Percentiles rank a stretch among this genome's conserved stretches.
These are phyloP conservation scores for Eupeodes luniger DNA, from an alignment of 2,888 invertebrate genomes.

Conservation along the genomic window DNA sequence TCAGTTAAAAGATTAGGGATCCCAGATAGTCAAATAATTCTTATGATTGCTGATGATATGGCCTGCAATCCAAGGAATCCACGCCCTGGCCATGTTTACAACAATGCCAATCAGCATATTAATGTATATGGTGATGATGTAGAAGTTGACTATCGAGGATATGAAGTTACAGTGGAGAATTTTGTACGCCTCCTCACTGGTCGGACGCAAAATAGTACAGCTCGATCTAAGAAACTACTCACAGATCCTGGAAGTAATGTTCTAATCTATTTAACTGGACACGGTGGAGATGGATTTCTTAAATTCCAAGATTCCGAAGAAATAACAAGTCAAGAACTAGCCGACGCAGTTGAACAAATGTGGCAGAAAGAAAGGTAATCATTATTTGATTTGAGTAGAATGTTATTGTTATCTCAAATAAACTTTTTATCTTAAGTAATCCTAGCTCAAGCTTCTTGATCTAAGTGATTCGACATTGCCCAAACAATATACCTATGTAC, in stretches of 20 bases:
- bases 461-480: too few relatives aligned
- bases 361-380: slow-evolving; percentile 96
- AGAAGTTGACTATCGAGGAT: slow-evolving; percentile 98
- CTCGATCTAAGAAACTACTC: slow-evolving; percentile 96
- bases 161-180: slow-evolving; percentile 98
- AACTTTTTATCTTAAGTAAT: too few relatives aligned
- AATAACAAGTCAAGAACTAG: slow-evolving; percentile 98
- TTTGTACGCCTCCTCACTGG: slow-evolving; percentile 98
- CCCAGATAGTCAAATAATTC: slow-evolving; percentile 98
- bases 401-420: too few relatives aligned
- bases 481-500: too few relatives aligned
- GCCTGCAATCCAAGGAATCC: slow-evolving; percentile 99
- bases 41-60: slow-evolving; percentile 99
- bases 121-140: slow-evolving; percentile 99
- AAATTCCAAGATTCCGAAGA: slow-evolving; percentile 99
- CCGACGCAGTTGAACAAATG: slow-evolving; percentile 99
- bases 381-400: too few relatives aligned
- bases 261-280: slow-evolving; percentile 96
- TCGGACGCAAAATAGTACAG: slow-evolving; percentile 95
- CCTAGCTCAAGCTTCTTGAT: too few relatives aligned
- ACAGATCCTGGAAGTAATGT: slow-evolving; percentile 99
- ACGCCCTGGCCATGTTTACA: slow-evolving; percentile 98
- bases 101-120: slow-evolving; percentile 98
- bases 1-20: slow-evolving; percentile 99
- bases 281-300: slow-evolving; percentile 99